Base-by-base conservation (phyloP, 2,113 vertebrate species). In the Gulo gulo region DNA sequence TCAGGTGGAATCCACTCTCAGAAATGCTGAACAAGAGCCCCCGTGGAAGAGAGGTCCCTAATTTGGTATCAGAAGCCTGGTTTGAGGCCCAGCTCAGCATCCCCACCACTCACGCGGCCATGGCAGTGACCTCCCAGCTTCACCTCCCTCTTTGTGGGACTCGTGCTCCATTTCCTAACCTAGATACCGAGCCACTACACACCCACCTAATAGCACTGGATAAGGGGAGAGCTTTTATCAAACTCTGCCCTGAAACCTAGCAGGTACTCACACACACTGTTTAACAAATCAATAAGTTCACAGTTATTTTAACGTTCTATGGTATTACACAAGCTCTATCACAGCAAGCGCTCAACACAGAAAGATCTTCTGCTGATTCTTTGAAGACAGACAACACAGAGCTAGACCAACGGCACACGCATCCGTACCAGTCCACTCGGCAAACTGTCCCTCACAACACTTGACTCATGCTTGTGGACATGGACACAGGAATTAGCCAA, bases 381-480 rank as follows among this genome's bases (percentile, higher is more conserved):
- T n/a, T 55, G 89, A 80, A 87, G 20, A 69, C 29, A 50, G 2
- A 16, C 31, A 71, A 87, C 76, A 78, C 7, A 63, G 36, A 39
- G 42, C 15, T 84, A 57, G 39, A 31, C 73, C 73, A 23, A 57
- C 0, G 6, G 31, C 8, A 0, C 3, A 10, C 0, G 5, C 6
- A 50, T 15, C 34, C 7, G 0, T 29, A 42, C 13, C 76, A 21
- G 16, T 26, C 18, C 47, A 24, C 14, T 73, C 10, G 2, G 69
- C 23, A 78, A 79, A 74, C 42, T 36, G 4, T 36, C 15, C 36
- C 50, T 65, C 57, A 29, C 21, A 16, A 50, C 50, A 8, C 21
- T 18, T 67, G 26, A 14, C 73, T 67, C 29, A 1, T 21, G 36
- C 3, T 20, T 36, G 57, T 12, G 29, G 69, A 26, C 29, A 50